Evolutionary conservation across 1,140 invertebrate species (phyloP), one percentile per base, ranked within the genome.

Genomic region (Calliopsis andreniformis): DNA sequence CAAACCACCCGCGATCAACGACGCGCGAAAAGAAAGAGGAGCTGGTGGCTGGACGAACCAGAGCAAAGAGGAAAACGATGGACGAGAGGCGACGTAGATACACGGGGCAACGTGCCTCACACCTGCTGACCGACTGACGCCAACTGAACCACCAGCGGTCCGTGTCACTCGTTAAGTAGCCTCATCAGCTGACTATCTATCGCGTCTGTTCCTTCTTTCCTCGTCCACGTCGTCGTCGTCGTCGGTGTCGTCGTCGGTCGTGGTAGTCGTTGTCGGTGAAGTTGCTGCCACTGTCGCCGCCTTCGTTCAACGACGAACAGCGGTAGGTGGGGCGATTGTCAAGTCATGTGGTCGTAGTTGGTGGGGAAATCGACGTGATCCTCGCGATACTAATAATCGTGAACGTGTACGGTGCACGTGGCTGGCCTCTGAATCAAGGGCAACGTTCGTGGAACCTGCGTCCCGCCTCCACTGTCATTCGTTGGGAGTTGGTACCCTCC

Each of bases 231-330:
- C 72, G 42, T 51, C 69, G 71, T 78, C 67, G 58, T n/a, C 63
- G 76, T 35, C 47, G 47, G 18, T 32, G 63, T 66, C 61, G 64
- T 56, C 30, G 75, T 42, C 23, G 47, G 25, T 66, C 43, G 45
- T 32, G 45, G 73, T 61, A 35, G 76, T 53, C 64, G 67, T 30
- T 39, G 16, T 61, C 59, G 66, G 55, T 59, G 69, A 75, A 64
- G 80, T 70, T 28, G 66, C 61, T 47, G 68, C 67, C 73, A 67
- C 59, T 75, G 77, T 67, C 63, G 78, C 73, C 79, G 71, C 78
- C 79, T 71, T 83, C 81, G 30, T 47, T 64, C 45, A 81, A 76
- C 73, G 82, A 79, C 82, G 72, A 80, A 68, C 78, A 84, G 78
- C 82, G 76, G 83, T 67, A 51, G 72, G 64, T 72, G 53, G 64